Percentiles rank a stretch among this genome's conserved stretches.
Conservation (phyloP, 1,140 invertebrate genomes). For the Pseudomyrmex dendroicus region DNA sequence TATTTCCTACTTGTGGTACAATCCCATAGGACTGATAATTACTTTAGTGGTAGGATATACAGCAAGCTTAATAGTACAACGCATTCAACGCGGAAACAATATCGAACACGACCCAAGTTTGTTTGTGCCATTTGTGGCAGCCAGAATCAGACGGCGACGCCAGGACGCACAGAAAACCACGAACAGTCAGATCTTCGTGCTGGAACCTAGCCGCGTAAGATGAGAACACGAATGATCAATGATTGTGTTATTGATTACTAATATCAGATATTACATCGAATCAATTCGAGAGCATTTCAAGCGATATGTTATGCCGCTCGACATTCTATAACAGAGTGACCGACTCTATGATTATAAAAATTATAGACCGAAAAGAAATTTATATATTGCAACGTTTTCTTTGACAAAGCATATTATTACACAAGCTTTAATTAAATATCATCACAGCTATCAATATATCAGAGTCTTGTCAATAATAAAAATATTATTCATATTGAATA, state of each 20-base stretch:
- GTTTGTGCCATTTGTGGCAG: constrained; percentile 88
- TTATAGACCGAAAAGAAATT: no score
- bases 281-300: no score
- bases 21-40: constrained; percentile 88
- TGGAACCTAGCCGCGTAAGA: constrained; percentile 62
- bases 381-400: no score
- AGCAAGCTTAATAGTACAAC: constrained; percentile 83
- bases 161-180: constrained; percentile 65
- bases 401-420: no score
- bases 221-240: not conserved
- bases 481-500: no score
- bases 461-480: no score
- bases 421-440: no score
- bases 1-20: constrained; percentile 89
- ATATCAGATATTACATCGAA: no score
- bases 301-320: no score
- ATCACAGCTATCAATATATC: no score
- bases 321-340: no score
- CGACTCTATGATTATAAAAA: no score
- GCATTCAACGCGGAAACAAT: constrained; percentile 68
- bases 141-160: constrained; percentile 78
- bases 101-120: constrained; percentile 86
- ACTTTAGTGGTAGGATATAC: constrained; percentile 89
- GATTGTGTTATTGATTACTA: not conserved
- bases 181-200: constrained; percentile 75